Conservation (phyloP, 2,888 invertebrate genomes). For the Osmoderma eremita region DNA sequence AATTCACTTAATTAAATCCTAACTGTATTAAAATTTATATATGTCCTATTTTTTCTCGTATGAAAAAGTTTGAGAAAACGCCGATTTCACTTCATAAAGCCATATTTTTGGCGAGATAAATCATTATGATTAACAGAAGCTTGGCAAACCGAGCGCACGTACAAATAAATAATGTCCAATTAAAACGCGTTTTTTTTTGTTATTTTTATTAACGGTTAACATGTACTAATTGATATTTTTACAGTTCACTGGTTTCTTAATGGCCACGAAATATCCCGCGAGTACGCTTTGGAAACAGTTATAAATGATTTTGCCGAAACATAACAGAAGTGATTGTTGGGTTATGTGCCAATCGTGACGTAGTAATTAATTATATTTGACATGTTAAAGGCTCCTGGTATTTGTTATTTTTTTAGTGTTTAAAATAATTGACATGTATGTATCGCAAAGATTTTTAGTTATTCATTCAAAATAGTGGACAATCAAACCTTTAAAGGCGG, state of each 20-base stretch:
- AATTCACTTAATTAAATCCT: slow-evolving; percentile 24
- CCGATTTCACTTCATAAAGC: slow-evolving; percentile 17
- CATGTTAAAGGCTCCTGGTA: too few species aligned
- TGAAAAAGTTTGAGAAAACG: slow-evolving; percentile 7
- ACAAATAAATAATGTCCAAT: slow-evolving; percentile 28
- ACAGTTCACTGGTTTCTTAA: slow-evolving; percentile 21
- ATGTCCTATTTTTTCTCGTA: background rate
- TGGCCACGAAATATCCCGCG: slow-evolving; percentile 4
- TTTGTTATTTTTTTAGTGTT: too few species aligned
- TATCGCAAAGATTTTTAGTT: too few species aligned
- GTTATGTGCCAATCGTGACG: too few species aligned
- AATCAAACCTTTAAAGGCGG: too few species aligned
- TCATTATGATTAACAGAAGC: background rate
- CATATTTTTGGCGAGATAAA: slow-evolving; percentile 7
- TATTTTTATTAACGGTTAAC: background rate
- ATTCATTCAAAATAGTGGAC: too few species aligned
- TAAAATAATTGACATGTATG: too few species aligned
- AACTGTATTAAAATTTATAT: slow-evolving; percentile 22
- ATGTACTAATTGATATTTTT: slow-evolving; percentile 22
- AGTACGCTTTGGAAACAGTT: background rate
- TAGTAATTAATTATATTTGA: too few species aligned
- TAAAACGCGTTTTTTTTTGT: slow-evolving; percentile 12
- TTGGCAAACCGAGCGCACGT: background rate
- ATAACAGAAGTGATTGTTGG: too few species aligned
- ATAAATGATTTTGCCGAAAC: background rate